A percentile compares a stretch with the other conserved stretches of the same genome.
Evolutionary conservation across 2,888 invertebrate species (phyloP).

Genomic region (Drymonia ruficornis): DNA sequence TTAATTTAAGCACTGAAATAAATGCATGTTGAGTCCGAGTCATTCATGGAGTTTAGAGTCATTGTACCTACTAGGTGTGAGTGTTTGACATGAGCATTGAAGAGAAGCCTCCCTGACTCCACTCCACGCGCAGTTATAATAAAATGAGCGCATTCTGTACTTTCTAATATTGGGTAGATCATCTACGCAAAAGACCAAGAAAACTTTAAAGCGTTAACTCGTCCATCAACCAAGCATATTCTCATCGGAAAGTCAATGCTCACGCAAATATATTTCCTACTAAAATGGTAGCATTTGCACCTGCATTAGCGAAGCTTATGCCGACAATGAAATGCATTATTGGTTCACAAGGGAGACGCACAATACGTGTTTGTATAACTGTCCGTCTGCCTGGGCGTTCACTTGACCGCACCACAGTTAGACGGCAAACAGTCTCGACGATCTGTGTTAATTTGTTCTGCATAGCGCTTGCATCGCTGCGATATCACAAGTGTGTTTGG

Average conservation of each 20-base stretch:
- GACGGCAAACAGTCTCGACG: conserved; percentile 71
- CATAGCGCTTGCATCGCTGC: conserved; percentile 64
- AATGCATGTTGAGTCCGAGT: too few species aligned
- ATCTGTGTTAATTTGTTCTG: conserved; percentile 80
- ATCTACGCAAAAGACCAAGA: too few species aligned
- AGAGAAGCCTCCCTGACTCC: too few species aligned
- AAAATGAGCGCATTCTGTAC: too few species aligned
- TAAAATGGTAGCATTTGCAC: conserved; percentile 60
- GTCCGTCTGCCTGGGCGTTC: conserved; percentile 69
- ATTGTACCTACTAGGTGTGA: too few species aligned
- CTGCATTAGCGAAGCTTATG: conserved; percentile 60
- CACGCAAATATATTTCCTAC: conserved; percentile 4
- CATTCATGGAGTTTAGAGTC: too few species aligned
- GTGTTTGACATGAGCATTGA: too few species aligned
- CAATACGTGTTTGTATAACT: conserved; percentile 79
- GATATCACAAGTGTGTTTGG: conserved; percentile 57
- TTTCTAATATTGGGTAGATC: too few species aligned
- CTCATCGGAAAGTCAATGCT: neutral
- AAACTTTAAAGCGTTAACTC: too few species aligned
- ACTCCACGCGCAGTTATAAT: too few species aligned
- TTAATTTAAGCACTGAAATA: too few species aligned
- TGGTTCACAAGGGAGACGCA: conserved; percentile 67
- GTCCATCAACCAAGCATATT: neutral
- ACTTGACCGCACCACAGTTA: conserved; percentile 78
- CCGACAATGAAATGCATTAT: conserved; percentile 80